Base-by-base conservation (phyloP, 2,797 vertebrate species). In the Todus mexicanus region DNA sequence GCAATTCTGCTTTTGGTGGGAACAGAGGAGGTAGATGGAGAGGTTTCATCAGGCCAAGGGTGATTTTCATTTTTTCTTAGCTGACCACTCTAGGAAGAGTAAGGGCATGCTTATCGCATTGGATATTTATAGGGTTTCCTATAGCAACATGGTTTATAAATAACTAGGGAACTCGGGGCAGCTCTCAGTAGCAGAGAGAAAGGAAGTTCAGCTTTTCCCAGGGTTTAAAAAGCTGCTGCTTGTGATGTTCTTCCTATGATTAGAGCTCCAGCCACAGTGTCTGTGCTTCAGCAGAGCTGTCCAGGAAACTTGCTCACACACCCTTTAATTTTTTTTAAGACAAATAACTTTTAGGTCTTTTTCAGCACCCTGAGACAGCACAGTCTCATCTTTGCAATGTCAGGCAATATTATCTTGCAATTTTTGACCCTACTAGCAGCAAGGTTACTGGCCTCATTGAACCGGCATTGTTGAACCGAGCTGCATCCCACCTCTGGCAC, bases 71-170 rank as follows among this genome's bases (percentile, higher is more conserved):
- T 80, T 92, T 92, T 89, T 57, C 59, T 78, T 69, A 51, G 27
- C n/a, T 91, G 72, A 37, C 33, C 11, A 29, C 40, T 64, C 54
- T 20, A 43, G 12, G 20, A 75, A 75, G 63, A 89, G 37, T 60
- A 59, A 89, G 27, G 25, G 8, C 51, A 19, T 1, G 11, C 70
- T 89, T 96, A 85, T 89, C 51, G 0, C 54, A 64, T 38, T 56
- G 63, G 63, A 35, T 96, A 93, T 95, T 95, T 93, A 95, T 93
- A 95, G 78, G 22, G 10, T 63, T 94, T 92, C 85, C 69, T 69
- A 73, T 50, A 91, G 63, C 76, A 91, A 59, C 33, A 13, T 21
- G n/a, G n/a, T 86, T 63, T 96, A 91, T 90, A 92, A 96, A 95
- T 92, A 92, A 80, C 79, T 63, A 21, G 47, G n/a, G 33, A 66